These are phyloP conservation scores for Phanerotoma sp. DNA, from an alignment of 2,888 invertebrate species.

Conservation along the genomic window DNA sequence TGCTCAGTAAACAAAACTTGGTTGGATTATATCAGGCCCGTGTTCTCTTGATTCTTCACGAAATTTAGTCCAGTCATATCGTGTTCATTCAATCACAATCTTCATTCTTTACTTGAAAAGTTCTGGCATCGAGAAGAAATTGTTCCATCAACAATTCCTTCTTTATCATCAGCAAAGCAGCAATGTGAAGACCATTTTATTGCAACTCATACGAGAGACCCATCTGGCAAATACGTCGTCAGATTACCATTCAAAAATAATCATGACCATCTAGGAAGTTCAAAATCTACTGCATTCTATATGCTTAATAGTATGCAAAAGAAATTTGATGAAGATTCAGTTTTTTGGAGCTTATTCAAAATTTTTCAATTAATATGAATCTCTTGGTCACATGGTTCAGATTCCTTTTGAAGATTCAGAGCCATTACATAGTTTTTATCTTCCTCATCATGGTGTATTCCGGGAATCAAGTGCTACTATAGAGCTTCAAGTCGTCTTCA, in stretches of 20 bases:
- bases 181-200: conserved; percentile 5
- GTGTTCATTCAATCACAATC: background rate
- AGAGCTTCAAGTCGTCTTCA: background rate
- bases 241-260: background rate
- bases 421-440: background rate
- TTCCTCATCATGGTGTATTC: background rate
- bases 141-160: background rate
- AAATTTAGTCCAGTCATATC: background rate
- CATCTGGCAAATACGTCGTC: conserved; percentile 2
- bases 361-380: conserved; percentile 2
- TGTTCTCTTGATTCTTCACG: background rate
- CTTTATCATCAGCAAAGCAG: background rate
- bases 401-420: background rate
- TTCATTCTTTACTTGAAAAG: background rate
- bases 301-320: background rate
- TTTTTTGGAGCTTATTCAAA: background rate
- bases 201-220: background rate
- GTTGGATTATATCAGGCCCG: background rate
- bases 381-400: background rate
- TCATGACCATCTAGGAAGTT: background rate
- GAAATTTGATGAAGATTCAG: background rate
- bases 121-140: conserved; percentile 16
- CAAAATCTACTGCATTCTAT: background rate
- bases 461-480: background rate
- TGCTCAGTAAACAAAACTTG: background rate